phyloP scores from a whole-genome alignment of 2,888 invertebrate species.

The Synergus itoensis region DNA sequence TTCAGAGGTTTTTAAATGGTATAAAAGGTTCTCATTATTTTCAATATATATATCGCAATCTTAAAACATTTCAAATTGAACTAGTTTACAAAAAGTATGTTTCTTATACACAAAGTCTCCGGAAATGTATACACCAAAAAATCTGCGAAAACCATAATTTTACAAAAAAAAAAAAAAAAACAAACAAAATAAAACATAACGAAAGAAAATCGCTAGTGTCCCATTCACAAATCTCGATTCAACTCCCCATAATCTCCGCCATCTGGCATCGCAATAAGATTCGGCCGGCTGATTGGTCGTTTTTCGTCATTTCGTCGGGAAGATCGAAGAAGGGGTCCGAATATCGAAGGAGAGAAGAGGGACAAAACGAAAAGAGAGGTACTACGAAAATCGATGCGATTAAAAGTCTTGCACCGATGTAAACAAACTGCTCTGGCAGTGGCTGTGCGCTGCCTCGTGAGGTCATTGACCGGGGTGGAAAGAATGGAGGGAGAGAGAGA shows the following conservation, averaged over 20 bases:
- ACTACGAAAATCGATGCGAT: slow-evolving; percentile 67
- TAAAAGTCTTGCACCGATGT: slow-evolving; percentile 72
- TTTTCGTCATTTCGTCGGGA: slow-evolving; percentile 42
- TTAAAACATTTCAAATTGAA: too few species aligned
- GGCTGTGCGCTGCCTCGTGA: slow-evolving; percentile 66
- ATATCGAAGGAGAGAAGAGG: not conserved
- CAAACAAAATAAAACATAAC: not conserved
- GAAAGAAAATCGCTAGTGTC: not conserved
- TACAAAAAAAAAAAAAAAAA: not conserved
- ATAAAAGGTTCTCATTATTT: too few species aligned
- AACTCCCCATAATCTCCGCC: slow-evolving; percentile 16
- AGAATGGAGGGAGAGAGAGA: slow-evolving; percentile 49
- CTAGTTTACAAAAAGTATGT: too few species aligned
- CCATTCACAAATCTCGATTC: not conserved
- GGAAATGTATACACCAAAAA: not conserved
- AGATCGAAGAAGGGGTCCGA: slow-evolving; percentile 32
- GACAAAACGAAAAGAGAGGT: slow-evolving; percentile 8
- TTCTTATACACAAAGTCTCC: too few species aligned
- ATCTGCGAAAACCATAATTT: not conserved
- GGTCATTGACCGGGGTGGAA: slow-evolving; percentile 74
- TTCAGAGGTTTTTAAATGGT: too few species aligned
- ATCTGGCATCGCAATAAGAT: slow-evolving; percentile 9
- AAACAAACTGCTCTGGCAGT: slow-evolving; percentile 69
- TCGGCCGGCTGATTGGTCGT: slow-evolving; percentile 17
- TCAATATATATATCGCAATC: too few species aligned